phyloP scores from a whole-genome alignment of 37 sponge, comb jelly and placozoan species.

The Petrosia ficiformis region DNA sequence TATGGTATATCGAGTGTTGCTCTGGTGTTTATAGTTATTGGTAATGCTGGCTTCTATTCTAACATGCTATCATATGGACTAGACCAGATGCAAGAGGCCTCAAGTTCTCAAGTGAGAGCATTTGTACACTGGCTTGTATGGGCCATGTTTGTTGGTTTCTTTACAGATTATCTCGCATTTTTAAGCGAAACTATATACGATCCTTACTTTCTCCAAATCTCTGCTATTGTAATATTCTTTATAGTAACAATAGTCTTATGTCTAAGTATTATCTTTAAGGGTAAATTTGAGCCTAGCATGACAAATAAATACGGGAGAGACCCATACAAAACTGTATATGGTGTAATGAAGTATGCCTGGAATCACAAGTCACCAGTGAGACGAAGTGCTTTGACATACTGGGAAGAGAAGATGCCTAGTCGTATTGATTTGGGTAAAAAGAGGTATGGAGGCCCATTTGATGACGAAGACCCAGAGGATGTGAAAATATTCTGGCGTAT shows the following conservation, averaged over 20 bases:
- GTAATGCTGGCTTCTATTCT: background rate
- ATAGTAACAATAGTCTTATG: background rate
- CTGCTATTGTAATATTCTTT: background rate
- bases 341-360: background rate
- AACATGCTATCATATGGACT: background rate
- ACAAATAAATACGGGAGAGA: background rate
- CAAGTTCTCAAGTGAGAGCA: background rate
- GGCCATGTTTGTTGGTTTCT: background rate
- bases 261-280: background rate
- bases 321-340: background rate
- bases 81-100: background rate
- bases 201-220: background rate
- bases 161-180: background rate
- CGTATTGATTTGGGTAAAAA: background rate
- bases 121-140: background rate
- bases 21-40: background rate
- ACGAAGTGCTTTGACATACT: conserved; percentile 5
- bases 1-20: no score
- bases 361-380: background rate
- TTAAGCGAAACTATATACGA: background rate
- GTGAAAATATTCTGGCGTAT: background rate
- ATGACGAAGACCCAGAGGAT: background rate
- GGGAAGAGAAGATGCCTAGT: background rate
- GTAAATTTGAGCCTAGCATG: background rate
- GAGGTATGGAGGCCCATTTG: conserved; percentile 4